Evolutionary conservation across 2,797 vertebrate genomes (phyloP).

Genomic region (Enteromius argenteus): DNA sequence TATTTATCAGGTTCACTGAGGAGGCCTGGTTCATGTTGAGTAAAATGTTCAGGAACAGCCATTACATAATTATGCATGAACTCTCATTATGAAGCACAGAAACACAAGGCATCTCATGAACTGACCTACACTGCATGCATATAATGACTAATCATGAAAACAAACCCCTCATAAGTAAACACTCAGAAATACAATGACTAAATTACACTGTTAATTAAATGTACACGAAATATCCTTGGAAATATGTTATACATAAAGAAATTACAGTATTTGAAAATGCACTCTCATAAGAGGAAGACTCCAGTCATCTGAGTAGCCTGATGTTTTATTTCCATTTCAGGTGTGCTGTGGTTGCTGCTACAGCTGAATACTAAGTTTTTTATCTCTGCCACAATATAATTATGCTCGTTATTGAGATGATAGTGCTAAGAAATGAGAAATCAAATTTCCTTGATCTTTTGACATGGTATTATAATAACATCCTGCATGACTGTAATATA

Average conservation of each 20-base stretch:
- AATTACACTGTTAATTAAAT: not conserved
- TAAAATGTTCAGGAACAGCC: not conserved
- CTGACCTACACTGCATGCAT: not conserved
- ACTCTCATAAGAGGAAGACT: not conserved
- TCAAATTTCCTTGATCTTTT: not conserved
- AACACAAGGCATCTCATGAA: not conserved
- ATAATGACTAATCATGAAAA: not conserved
- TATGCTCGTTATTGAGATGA: not conserved
- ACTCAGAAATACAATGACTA: not conserved
- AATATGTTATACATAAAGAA: not conserved
- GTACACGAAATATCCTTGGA: not conserved
- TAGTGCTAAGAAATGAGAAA: not conserved
- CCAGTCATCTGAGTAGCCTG: not conserved
- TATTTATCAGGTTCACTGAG: not conserved
- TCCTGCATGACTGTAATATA: not conserved
- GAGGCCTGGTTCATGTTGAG: not conserved
- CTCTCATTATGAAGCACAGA: not conserved
- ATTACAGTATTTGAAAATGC: not conserved
- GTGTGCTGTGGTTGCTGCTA: not conserved
- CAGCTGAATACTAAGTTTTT: not conserved
- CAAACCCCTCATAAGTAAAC: not conserved
- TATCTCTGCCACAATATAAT: not conserved
- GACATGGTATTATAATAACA: not conserved
- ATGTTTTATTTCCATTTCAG: not conserved
- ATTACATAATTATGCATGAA: slow-evolving; percentile 1